Percentiles rank a stretch among this genome's conserved stretches.
Conservation (phyloP, 2,888 invertebrate species). For the Spialia ferax region DNA sequence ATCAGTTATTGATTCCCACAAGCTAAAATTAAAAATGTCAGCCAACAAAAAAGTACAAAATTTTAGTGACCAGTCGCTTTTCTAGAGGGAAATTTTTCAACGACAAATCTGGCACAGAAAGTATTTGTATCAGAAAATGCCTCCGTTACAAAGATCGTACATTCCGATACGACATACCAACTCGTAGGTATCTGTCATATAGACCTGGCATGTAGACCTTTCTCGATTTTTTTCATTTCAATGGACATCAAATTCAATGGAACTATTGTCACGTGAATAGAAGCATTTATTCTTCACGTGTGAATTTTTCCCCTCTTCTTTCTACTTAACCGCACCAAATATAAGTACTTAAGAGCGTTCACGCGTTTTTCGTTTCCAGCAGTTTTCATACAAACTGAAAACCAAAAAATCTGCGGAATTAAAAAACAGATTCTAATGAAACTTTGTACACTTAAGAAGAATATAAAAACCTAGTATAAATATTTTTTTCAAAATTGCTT, state of each 20-base stretch:
- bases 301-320: not conserved
- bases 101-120: not conserved
- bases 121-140: not conserved
- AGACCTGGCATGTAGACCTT: constrained; percentile 3
- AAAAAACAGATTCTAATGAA: too few species aligned
- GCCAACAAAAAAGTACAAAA: too few species aligned
- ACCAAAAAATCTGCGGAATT: too few species aligned
- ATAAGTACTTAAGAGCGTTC: too few species aligned
- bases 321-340: not conserved
- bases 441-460: too few species aligned
- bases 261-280: constrained; percentile 17
- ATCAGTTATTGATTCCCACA: too few species aligned
- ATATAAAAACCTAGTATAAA: too few species aligned
- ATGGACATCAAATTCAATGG: constrained; percentile 28
- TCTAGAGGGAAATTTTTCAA: not conserved
- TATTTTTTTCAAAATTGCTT: too few species aligned
- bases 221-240: constrained; percentile 20
- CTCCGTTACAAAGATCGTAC: not conserved
- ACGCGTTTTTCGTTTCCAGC: too few species aligned
- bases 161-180: constrained; percentile 2
- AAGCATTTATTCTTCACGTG: constrained; percentile 1
- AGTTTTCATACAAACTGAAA: too few species aligned
- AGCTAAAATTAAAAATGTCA: too few species aligned
- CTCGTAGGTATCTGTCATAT: constrained; percentile 9
- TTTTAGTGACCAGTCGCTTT: not conserved